phyloP scores from a whole-genome alignment of 2,113 vertebrate species.

The Rissa tridactyla region DNA sequence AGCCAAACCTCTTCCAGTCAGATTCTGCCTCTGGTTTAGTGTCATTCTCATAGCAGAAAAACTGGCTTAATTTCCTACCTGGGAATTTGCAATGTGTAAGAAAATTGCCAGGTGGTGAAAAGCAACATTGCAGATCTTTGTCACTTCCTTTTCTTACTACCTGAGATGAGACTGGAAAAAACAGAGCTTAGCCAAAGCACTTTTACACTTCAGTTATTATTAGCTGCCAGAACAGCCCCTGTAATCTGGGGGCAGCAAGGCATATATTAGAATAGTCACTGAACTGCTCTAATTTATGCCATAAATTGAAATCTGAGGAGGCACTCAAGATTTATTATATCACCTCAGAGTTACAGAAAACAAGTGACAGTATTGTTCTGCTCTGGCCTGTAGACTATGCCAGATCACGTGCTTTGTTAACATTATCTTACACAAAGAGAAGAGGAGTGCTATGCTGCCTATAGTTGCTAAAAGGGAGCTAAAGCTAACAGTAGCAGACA shows the following conservation, averaged over 20 bases:
- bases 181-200: background rate
- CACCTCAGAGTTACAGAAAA: background rate
- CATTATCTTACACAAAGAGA: background rate
- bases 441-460: background rate
- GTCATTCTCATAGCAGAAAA: background rate
- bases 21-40: background rate
- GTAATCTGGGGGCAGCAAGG: background rate
- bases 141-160: background rate
- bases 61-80: background rate
- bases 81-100: background rate
- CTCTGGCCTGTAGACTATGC: background rate
- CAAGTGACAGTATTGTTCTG: conserved; percentile 15
- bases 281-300: conserved; percentile 28
- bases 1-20: background rate
- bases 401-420: background rate
- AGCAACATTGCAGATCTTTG: background rate
- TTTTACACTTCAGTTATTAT: background rate
- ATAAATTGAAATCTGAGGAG: conserved; percentile 31
- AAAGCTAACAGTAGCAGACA: background rate
- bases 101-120: conserved; percentile 31
- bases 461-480: background rate
- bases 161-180: background rate
- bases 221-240: background rate
- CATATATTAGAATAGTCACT: background rate
- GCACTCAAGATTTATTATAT: background rate